These are phyloP conservation scores for Drosophila cardini DNA, from an alignment of 1,140 invertebrate species.

Conservation along the genomic window DNA sequence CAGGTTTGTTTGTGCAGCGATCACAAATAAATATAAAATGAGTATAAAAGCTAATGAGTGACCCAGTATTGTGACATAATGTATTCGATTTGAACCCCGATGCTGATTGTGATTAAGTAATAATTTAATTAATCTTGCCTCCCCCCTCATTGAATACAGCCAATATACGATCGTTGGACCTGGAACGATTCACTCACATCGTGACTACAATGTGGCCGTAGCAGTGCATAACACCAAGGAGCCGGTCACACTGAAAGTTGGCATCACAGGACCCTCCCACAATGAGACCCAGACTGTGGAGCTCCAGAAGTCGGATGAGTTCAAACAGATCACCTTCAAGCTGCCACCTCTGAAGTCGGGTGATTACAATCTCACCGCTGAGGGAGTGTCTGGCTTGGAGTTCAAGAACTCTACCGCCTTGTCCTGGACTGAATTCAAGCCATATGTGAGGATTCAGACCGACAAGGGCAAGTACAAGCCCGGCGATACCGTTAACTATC, in stretches of 20 bases:
- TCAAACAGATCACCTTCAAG: slow-evolving; percentile 88
- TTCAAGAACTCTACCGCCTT: slow-evolving; percentile 97
- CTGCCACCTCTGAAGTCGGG: slow-evolving; percentile 92
- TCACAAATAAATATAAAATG: slow-evolving; percentile 1
- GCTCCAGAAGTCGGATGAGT: slow-evolving; percentile 88
- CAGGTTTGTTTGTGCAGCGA: background rate
- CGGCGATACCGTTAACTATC: slow-evolving; percentile 92
- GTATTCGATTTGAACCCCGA: background rate
- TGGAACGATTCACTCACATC: slow-evolving; percentile 91
- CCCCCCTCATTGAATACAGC: slow-evolving; percentile 19
- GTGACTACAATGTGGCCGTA: slow-evolving; percentile 93
- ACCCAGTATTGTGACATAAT: slow-evolving; percentile 23
- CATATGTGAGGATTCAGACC: slow-evolving; percentile 93
- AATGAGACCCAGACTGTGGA: slow-evolving; percentile 89
- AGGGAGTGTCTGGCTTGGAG: slow-evolving; percentile 91
- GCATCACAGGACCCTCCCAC: slow-evolving; percentile 89
- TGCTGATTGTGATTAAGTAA: slow-evolving; percentile 15
- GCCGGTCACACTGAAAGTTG: slow-evolving; percentile 89
- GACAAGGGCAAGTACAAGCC: slow-evolving; percentile 98
- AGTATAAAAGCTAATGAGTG: slow-evolving; percentile 11
- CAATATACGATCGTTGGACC: slow-evolving; percentile 92
- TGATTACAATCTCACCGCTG: slow-evolving; percentile 90
- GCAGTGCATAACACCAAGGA: slow-evolving; percentile 87
- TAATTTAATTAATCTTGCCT: slow-evolving; percentile 2
- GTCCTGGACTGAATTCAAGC: slow-evolving; percentile 91